Evolutionary conservation across 2,888 invertebrate genomes (phyloP).

Genomic region (Athetis lepigone): DNA sequence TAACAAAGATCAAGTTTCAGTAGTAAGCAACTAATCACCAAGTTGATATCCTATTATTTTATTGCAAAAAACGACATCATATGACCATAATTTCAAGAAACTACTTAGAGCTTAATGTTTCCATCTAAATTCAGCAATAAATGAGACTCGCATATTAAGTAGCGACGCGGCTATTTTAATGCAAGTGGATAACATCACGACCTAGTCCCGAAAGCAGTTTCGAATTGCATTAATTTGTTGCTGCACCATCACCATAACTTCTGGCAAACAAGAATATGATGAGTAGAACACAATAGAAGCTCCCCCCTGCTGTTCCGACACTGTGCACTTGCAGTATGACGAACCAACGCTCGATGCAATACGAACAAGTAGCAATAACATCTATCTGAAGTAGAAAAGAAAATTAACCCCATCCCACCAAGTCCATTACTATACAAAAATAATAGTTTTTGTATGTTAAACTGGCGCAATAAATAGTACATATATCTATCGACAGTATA

Average conservation of each 20-base stretch:
- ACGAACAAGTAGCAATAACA: background rate
- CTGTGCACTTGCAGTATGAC: too few relatives aligned
- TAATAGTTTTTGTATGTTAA: constrained; percentile 37
- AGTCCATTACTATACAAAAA: constrained; percentile 32
- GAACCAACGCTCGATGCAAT: background rate
- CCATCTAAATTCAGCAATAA: background rate
- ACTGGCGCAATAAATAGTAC: constrained; percentile 33
- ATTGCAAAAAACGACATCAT: too few relatives aligned
- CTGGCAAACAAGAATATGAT: constrained; percentile 7
- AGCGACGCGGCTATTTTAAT: background rate
- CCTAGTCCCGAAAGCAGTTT: background rate
- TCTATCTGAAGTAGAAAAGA: constrained; percentile 3
- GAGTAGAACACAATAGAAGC: background rate
- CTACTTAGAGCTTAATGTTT: background rate
- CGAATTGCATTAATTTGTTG: background rate
- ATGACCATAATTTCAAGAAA: too few relatives aligned
- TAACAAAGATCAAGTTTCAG: too few relatives aligned
- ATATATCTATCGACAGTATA: constrained; percentile 26
- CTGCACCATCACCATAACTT: background rate
- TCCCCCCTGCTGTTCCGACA: too few relatives aligned
- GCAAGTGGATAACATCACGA: background rate
- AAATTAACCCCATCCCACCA: background rate
- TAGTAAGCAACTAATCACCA: too few relatives aligned
- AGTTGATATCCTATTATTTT: too few relatives aligned
- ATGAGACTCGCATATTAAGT: background rate